Conservation (phyloP, 30 jellyfish, hydroid and myxozoan species). For the Chrysaora quinquecirrha region DNA sequence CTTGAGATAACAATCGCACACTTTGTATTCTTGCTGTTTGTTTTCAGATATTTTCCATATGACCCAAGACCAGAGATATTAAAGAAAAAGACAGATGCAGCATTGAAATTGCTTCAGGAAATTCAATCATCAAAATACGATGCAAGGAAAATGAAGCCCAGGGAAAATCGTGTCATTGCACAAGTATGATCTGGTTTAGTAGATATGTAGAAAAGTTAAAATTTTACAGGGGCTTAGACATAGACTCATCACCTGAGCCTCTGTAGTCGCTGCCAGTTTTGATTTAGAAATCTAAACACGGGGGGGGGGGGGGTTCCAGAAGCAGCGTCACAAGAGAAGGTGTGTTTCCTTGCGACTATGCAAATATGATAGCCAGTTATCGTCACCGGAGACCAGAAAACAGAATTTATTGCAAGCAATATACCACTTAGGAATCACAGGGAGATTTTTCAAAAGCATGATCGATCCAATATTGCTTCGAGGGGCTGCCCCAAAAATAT, state of each 20-base stretch:
- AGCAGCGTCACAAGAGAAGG: too few relatives aligned
- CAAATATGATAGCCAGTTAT: too few relatives aligned
- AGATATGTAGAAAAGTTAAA: too few relatives aligned
- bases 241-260: neutral
- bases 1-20: neutral
- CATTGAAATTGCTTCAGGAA: conserved; percentile 62
- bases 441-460: too few relatives aligned
- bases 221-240: conserved; percentile 14
- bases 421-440: too few relatives aligned
- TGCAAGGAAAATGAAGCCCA: conserved; percentile 58
- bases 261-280: neutral
- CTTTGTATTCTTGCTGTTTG: neutral
- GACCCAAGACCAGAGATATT: conserved; percentile 80
- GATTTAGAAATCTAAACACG: neutral
- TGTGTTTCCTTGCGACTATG: too few relatives aligned
- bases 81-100: conserved; percentile 82
- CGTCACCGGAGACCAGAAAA: too few relatives aligned
- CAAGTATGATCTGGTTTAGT: conserved; percentile 49
- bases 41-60: conserved; percentile 72
- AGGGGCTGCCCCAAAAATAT: too few relatives aligned
- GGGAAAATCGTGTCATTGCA: conserved; percentile 89
- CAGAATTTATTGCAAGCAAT: too few relatives aligned
- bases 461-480: too few relatives aligned
- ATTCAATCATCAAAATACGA: conserved; percentile 35
- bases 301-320: too few relatives aligned